These are phyloP conservation scores for Aricia agestis DNA, from an alignment of 1,140 invertebrate genomes.

Conservation along the genomic window DNA sequence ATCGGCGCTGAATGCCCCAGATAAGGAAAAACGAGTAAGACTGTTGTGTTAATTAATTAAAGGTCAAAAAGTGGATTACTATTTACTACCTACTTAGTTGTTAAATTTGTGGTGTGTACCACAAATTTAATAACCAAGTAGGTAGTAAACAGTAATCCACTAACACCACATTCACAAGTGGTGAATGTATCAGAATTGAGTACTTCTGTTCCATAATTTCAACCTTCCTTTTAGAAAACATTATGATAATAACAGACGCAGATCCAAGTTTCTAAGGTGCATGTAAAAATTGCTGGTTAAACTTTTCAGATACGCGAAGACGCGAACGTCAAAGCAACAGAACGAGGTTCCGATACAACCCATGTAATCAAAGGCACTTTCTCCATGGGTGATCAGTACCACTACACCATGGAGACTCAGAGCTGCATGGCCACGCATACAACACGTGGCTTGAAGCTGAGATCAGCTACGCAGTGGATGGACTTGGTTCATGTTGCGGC, in stretches of 20 bases:
- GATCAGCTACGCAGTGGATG: slow-evolving; percentile 81
- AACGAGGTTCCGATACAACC: slow-evolving; percentile 53
- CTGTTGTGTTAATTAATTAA: slow-evolving; percentile 6
- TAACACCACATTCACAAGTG: too few species aligned
- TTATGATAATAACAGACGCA: too few species aligned
- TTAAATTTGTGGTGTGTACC: too few species aligned
- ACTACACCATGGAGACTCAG: slow-evolving; percentile 84
- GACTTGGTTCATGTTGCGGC: slow-evolving; percentile 80
- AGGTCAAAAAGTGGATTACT: too few species aligned
- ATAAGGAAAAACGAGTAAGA: slow-evolving; percentile 54
- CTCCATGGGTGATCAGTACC: slow-evolving; percentile 76
- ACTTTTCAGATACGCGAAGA: slow-evolving; percentile 45
- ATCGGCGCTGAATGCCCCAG: slow-evolving; percentile 77
- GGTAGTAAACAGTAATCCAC: too few species aligned
- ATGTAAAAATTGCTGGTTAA: not conserved
- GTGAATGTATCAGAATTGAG: too few species aligned
- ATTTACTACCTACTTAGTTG: too few species aligned
- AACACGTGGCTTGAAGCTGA: slow-evolving; percentile 79
- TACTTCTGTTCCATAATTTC: too few species aligned
- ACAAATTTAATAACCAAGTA: too few species aligned
- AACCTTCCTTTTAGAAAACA: too few species aligned
- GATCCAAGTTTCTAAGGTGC: too few species aligned
- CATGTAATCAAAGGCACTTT: slow-evolving; percentile 76
- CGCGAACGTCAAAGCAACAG: slow-evolving; percentile 34
- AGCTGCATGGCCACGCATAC: slow-evolving; percentile 77